A percentile compares a stretch with the other conserved stretches of the same genome.
phyloP scores from a whole-genome alignment of 2,797 vertebrate genomes.

The Lophius americanus region DNA sequence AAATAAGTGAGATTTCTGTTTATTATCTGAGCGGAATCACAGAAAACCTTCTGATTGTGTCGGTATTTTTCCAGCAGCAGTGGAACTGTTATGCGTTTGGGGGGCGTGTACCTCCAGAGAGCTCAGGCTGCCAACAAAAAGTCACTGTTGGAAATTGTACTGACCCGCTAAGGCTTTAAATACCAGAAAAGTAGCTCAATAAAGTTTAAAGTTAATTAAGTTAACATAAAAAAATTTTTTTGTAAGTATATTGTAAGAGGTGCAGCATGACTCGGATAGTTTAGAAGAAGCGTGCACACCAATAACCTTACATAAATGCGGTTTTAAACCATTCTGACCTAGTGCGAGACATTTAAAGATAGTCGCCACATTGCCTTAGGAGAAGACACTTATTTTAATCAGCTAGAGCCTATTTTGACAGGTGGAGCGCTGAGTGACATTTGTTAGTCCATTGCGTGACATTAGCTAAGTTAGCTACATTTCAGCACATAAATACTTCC shows the following conservation, averaged over 20 bases:
- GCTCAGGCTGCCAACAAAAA: constrained; percentile 46
- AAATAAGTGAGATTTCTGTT: neutral
- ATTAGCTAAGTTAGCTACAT: constrained; percentile 3
- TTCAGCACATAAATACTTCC: constrained; percentile 11
- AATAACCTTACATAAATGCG: constrained; percentile 40
- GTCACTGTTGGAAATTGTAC: constrained; percentile 32
- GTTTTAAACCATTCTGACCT: constrained; percentile 21
- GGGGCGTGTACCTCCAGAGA: constrained; percentile 83
- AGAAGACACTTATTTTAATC: neutral
- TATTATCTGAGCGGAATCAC: constrained; percentile 18
- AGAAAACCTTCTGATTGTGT: constrained; percentile 44
- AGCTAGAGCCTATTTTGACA: neutral
- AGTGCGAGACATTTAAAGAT: neutral
- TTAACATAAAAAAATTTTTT: neutral
- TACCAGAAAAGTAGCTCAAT: neutral
- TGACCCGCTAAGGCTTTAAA: constrained; percentile 18
- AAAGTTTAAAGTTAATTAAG: neutral
- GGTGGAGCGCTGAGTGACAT: neutral
- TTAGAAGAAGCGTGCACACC: constrained; percentile 33
- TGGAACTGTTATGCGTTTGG: constrained; percentile 56
- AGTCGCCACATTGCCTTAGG: neutral
- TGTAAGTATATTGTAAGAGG: neutral
- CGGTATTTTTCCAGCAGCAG: constrained; percentile 50
- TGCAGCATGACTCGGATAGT: constrained; percentile 6
- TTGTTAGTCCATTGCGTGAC: neutral